Evolutionary conservation across 2,113 vertebrate species (phyloP), one percentile per base, ranked within the genome.

Genomic region (Acrocephalus arundinaceus): DNA sequence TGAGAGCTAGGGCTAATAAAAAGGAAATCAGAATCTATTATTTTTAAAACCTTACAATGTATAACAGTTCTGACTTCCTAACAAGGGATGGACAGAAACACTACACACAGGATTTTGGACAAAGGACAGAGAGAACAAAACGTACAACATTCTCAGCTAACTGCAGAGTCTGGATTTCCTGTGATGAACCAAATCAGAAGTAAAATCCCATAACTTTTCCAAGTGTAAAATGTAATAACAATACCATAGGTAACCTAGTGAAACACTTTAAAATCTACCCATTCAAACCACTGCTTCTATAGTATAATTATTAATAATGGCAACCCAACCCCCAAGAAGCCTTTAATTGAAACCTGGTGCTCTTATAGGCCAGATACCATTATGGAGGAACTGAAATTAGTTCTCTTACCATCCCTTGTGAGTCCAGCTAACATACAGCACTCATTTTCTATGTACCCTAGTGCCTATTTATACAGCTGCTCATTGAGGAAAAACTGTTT

Each of bases 391-490:
- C 15, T 90, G 52, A 77, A 46, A 91, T 79, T 30, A 65, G 12
- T 77, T 75, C 72, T 87, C 67, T 93, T 57, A 21, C 39, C 14
- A 19, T 66, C 65, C 70, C 73, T 82, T 39, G 4, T 80, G 83
- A 62, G 30, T 35, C 35, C 39, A 67, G 39, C 27, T 93, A 71
- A 95, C 27, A 35, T 43, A 85, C 19, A 76, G 35, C 5, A 6
- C 45, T 90, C 27, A 12, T 90, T 87, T 90, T 79, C 88, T 79
- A 20, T 2, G 35, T 31, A 86, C 7, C 39, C 68, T 65, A 23
- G 33, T 21, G 84, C 54, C 93, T 74, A 89, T 82, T 93, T 81
- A 68, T 94, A 74, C 84, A 94, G 78, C 58, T 90, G 65, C 81
- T 94, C 78, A 41, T 17, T 35, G 49, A 74, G 87, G 48, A 84